Evolutionary conservation across 2,888 invertebrate species (phyloP), one percentile per base, ranked within the genome.

Genomic region (Dynastes hyllus): DNA sequence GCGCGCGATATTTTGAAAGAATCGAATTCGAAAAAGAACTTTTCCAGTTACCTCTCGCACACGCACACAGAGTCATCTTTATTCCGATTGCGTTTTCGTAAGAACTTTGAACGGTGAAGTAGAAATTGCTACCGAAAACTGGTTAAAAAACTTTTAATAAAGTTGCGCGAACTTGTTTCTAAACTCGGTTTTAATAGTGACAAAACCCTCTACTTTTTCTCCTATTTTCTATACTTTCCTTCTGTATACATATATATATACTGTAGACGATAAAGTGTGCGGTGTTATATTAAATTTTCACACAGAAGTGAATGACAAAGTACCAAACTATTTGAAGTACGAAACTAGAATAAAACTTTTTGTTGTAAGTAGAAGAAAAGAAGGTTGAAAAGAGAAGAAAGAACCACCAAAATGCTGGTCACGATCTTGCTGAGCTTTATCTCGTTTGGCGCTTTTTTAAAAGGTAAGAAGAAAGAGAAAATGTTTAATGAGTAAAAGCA

Each of bases 111-210:
- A 11, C 13, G 11, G 51, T 71, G 40, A 22, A 45, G 22, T 2
- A 40, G 22, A 75, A 75, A 22, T 22, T 22, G 22, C 22, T 22
- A 22, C 22, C 22, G 22, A 22, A 22, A 22, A 27, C 45, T 40
- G 73, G 16, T 40, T 27, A 22, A 61, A 61, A 27, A 61, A 75
- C 61, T 75, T 69, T 75, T 75, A 50, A 61, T 45, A 61, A 61
- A 61, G 55, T 71, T 71, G 22, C 40, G 61, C 9, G n/a, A 75
- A 61, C 37, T 71, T 37, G 40, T 37, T 40, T 37, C 66, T 22
- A 37, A 71, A 71, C 45, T 40, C 27, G 11, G 40, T 75, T 58
- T 53, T 71, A 71, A 71, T 45, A 75, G 73, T 75, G 73, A 61
- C 58, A 55, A 40, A 37, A 61, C 45, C 8, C 45, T 45, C 11